Evolutionary conservation across 2,888 invertebrate species (phyloP), one percentile per base, ranked within the genome.

Genomic region (Polietes domitor): DNA sequence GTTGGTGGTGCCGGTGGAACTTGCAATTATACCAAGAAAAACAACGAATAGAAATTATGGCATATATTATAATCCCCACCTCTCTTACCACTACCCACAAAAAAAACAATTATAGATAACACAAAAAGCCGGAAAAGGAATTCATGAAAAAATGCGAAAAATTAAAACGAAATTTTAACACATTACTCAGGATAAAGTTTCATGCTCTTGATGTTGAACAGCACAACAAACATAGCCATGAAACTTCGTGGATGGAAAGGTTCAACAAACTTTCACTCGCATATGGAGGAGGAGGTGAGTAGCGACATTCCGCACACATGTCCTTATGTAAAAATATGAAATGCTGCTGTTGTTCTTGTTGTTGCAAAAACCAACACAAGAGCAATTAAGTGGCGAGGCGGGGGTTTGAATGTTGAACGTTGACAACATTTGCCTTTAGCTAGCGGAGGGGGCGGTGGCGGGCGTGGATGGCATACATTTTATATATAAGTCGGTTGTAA

Each of bases 81-180:
- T n/a, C n/a, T n/a, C n/a, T n/a, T n/a, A n/a, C n/a, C n/a, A n/a
- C n/a, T n/a, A n/a, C n/a, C n/a, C n/a, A n/a, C n/a, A n/a, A n/a
- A n/a, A 76, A n/a, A 76, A 74, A 77, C 41, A 80, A 80, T 83
- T 83, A 77, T 63, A 77, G 76, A 80, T 80, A 83, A 75, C 17
- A n/a, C 24, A 21, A 4, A 41, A 21, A 58, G 6, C 63, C 32
- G 21, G 17, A 74, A 6, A 21, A n/a, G n/a, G 17, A 17, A 15
- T 26, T 37, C 21, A 63, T 63, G 53, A 24, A 21, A 53, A 37
- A 41, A 47, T 65, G 41, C 72, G 32, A 17, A 50, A 73, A 55
- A 26, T 55, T 53, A 50, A 79, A 79, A 73, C 65, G 32, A 73
- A 73, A 79, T 65, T 73, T 79, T 41, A 72, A 78, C 12, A 32